phyloP scores from a whole-genome alignment of 2,113 vertebrate genomes.

The Phoxinus phoxinus region DNA sequence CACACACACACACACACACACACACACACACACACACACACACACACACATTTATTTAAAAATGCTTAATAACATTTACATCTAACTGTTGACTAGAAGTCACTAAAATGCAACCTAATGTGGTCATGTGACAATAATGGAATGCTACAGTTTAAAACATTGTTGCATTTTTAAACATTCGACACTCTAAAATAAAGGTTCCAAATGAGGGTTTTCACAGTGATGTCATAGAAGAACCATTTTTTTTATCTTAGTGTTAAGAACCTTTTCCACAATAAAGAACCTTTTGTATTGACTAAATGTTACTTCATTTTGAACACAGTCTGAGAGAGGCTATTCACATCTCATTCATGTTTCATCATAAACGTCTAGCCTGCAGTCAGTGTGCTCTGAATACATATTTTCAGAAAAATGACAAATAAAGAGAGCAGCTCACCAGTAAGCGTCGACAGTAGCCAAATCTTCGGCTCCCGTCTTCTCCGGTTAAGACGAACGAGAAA shows the following conservation, averaged over 20 bases:
- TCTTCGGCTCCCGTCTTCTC: slow-evolving; percentile 92
- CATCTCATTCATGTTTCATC: not conserved
- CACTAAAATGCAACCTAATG: not conserved
- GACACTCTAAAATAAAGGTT: too few relatives aligned
- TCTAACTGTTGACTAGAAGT: not conserved
- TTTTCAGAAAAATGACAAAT: not conserved
- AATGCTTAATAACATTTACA: not conserved
- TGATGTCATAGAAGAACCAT: too few relatives aligned
- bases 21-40: slow-evolving; percentile 40
- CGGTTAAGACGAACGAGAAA: slow-evolving; percentile 93
- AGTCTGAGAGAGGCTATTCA: not conserved
- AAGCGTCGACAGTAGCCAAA: slow-evolving; percentile 95
- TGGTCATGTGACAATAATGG: not conserved
- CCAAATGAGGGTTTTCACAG: too few relatives aligned
- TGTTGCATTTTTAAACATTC: too few relatives aligned
- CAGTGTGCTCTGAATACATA: not conserved
- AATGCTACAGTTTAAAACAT: not conserved
- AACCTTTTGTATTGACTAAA: not conserved
- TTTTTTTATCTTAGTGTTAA: too few relatives aligned
- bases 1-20: slow-evolving; percentile 42
- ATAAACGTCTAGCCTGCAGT: not conserved
- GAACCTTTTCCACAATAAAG: too few relatives aligned
- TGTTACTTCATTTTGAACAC: not conserved
- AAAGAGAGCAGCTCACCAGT: slow-evolving; percentile 78
- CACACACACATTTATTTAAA: slow-evolving; percentile 10